Conservation (phyloP, 2,113 vertebrate species). For the Platichthys stellatus region DNA sequence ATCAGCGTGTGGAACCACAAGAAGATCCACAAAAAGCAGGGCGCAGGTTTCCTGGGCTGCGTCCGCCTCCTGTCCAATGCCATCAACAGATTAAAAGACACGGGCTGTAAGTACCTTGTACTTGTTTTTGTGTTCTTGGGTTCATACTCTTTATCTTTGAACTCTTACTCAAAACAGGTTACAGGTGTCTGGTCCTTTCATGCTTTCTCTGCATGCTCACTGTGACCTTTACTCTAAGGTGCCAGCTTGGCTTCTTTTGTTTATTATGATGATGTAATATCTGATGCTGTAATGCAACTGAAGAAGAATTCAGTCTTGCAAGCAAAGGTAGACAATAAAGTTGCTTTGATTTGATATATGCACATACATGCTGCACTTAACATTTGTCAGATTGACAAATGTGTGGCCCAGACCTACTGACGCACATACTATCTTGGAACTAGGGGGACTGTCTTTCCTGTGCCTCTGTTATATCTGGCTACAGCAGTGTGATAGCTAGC, state of each 20-base stretch:
- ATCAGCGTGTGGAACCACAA: slow-evolving; percentile 99
- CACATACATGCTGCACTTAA: slow-evolving; percentile 1
- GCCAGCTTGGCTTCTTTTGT: not conserved
- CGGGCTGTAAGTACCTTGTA: slow-evolving; percentile 90
- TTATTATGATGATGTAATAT: not conserved
- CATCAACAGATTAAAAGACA: slow-evolving; percentile 99
- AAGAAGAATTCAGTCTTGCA: not conserved
- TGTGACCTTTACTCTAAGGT: slow-evolving; percentile 12
- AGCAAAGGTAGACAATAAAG: not conserved
- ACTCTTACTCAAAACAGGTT: slow-evolving; percentile 13
- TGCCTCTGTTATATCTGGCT: slow-evolving; percentile 25
- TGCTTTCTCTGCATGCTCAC: not conserved
- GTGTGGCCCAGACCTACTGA: no score
- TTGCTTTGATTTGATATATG: not conserved
- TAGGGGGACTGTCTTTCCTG: no score
- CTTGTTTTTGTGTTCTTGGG: not conserved
- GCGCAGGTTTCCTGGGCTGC: slow-evolving; percentile 97
- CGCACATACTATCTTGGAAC: no score
- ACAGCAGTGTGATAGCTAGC: slow-evolving; percentile 8
- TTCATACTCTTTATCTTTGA: not conserved
- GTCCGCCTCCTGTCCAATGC: slow-evolving; percentile 97
- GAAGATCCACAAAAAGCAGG: slow-evolving; percentile 99
- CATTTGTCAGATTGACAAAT: no score
- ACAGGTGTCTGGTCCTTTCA: not conserved
- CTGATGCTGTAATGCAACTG: not conserved